These are phyloP conservation scores for Platorchestia sp. DNA, from an alignment of 1,140 invertebrate genomes.

Conservation along the genomic window DNA sequence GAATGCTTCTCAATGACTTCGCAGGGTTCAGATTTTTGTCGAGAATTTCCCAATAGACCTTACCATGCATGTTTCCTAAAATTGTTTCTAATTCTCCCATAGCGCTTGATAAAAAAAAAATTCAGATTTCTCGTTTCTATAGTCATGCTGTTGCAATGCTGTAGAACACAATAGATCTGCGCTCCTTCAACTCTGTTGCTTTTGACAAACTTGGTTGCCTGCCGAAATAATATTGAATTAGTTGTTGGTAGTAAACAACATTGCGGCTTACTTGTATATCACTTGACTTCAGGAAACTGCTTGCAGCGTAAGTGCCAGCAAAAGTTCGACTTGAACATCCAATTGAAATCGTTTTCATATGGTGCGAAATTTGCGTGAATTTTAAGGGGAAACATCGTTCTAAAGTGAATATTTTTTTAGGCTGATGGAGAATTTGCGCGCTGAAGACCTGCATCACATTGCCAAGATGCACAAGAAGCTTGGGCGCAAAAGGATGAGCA, in stretches of 20 bases:
- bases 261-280: background rate
- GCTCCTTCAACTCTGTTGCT: too few relatives aligned
- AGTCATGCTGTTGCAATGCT: too few relatives aligned
- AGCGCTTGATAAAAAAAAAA: too few relatives aligned
- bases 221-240: too few relatives aligned
- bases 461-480: background rate
- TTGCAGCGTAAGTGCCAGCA: background rate
- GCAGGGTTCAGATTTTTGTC: too few relatives aligned
- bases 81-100: too few relatives aligned
- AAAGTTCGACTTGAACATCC: background rate
- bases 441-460: background rate
- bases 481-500: background rate
- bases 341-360: background rate
- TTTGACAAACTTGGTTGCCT: too few relatives aligned
- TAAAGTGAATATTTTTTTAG: background rate
- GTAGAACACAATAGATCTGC: too few relatives aligned
- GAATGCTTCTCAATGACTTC: too few relatives aligned
- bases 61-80: too few relatives aligned
- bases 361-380: background rate
- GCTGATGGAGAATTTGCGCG: conserved; percentile 6
- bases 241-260: too few relatives aligned
- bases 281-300: background rate
- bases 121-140: background rate
- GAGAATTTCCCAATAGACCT: too few relatives aligned
- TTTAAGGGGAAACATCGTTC: background rate